A percentile compares a stretch with the other conserved stretches of the same genome.
Evolutionary conservation across 2,888 invertebrate species (phyloP).

Genomic region (Vesta saturnalis): DNA sequence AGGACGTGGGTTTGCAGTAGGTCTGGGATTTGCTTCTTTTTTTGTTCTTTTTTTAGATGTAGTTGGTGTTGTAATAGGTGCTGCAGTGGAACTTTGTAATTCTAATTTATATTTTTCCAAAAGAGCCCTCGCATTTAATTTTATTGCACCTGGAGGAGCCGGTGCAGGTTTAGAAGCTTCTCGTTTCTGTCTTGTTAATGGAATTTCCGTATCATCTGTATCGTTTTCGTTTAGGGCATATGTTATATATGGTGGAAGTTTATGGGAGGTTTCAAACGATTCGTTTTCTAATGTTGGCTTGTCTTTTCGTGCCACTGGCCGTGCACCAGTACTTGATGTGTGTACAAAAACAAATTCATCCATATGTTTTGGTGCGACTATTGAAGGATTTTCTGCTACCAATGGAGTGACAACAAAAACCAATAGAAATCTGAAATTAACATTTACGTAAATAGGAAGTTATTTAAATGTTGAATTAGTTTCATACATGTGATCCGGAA

Average conservation of each 20-base stretch:
- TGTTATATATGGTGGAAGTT: slow-evolving; percentile 67
- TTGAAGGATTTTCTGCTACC: slow-evolving; percentile 66
- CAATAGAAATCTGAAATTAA: slow-evolving; percentile 51
- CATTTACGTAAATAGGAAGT: no score
- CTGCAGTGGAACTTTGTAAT: slow-evolving; percentile 50
- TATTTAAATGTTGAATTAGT: no score
- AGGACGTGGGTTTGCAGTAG: slow-evolving; percentile 66
- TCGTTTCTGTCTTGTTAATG: slow-evolving; percentile 42
- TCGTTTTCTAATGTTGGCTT: slow-evolving; percentile 51
- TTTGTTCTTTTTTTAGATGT: slow-evolving; percentile 45
- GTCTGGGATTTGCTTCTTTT: slow-evolving; percentile 51
- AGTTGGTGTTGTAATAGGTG: slow-evolving; percentile 23
- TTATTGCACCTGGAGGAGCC: slow-evolving; percentile 60
- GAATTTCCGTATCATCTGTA: slow-evolving; percentile 48
- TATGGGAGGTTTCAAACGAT: slow-evolving; percentile 77
- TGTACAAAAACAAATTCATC: slow-evolving; percentile 75
- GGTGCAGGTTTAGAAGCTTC: slow-evolving; percentile 55
- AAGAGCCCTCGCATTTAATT: slow-evolving; percentile 54
- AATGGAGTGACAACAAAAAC: slow-evolving; percentile 37
- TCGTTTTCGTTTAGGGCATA: slow-evolving; percentile 56
- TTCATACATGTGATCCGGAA: no score
- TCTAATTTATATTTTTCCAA: slow-evolving; percentile 54
- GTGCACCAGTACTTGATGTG: slow-evolving; percentile 56
- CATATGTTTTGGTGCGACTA: slow-evolving; percentile 72
- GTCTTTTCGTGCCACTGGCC: slow-evolving; percentile 57